phyloP scores from a whole-genome alignment of 1,140 invertebrate genomes.

The Drosophila kohkoa region DNA sequence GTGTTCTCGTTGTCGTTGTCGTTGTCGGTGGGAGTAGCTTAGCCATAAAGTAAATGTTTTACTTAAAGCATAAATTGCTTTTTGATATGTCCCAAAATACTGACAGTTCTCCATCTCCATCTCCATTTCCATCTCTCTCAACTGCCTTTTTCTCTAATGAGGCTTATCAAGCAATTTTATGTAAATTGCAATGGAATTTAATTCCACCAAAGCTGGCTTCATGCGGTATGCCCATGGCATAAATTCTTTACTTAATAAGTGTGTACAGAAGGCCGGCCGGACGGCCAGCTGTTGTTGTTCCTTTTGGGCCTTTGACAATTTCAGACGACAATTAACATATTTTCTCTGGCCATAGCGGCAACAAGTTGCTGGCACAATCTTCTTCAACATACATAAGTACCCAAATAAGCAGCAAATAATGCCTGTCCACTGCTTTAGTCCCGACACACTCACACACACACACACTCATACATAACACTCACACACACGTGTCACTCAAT shows the following conservation, averaged over 20 bases:
- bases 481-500: constrained; percentile 39
- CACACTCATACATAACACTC: constrained; percentile 20
- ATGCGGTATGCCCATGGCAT: constrained; percentile 31
- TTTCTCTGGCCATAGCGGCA: constrained; percentile 46
- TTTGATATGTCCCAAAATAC: constrained; percentile 47
- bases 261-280: constrained; percentile 32
- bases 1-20: not conserved
- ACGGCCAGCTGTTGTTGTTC: constrained; percentile 31
- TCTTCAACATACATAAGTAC: constrained; percentile 28
- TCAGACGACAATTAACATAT: constrained; percentile 73
- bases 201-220: constrained; percentile 51
- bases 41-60: constrained; percentile 72
- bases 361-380: constrained; percentile 58
- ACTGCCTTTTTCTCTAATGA: not conserved
- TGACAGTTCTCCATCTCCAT: not conserved
- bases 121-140: not conserved
- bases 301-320: constrained; percentile 41
- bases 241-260: constrained; percentile 68
- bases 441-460: constrained; percentile 40
- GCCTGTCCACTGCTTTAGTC: constrained; percentile 45
- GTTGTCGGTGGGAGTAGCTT: constrained; percentile 9
- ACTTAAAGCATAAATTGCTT: constrained; percentile 61
- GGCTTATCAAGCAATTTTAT: constrained; percentile 47
- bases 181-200: constrained; percentile 63
- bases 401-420: constrained; percentile 63